Percentiles rank a stretch among this genome's conserved stretches.
These are phyloP conservation scores for Aphelinus atriplicis DNA, from an alignment of 1,140 invertebrate species.

Conservation along the genomic window DNA sequence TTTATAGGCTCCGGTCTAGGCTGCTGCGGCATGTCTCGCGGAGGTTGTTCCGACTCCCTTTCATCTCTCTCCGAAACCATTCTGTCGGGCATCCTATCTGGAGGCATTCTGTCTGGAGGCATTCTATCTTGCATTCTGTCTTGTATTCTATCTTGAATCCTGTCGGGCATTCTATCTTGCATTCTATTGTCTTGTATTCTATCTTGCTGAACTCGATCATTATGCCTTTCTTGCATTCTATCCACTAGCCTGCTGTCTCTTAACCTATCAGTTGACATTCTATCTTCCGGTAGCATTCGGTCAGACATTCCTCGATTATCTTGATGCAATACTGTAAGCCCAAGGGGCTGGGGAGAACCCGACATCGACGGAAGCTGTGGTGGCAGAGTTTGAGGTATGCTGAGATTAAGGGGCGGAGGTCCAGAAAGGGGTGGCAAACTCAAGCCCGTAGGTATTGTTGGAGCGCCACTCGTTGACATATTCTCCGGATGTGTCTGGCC, in stretches of 20 bases:
- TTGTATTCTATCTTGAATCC: slow-evolving; percentile 42
- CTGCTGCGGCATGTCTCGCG: slow-evolving; percentile 40
- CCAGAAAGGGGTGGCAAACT: slow-evolving; percentile 14
- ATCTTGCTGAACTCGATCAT: slow-evolving; percentile 10
- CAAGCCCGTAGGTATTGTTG: slow-evolving; percentile 45
- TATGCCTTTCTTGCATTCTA: neutral
- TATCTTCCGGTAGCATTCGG: slow-evolving; percentile 23
- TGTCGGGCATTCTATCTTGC: slow-evolving; percentile 45
- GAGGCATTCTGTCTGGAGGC: slow-evolving; percentile 45
- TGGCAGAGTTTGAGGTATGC: slow-evolving; percentile 57
- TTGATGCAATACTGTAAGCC: slow-evolving; percentile 56
- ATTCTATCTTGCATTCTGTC: slow-evolving; percentile 55
- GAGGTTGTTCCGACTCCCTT: slow-evolving; percentile 44
- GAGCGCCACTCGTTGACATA: slow-evolving; percentile 46
- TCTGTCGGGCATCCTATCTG: slow-evolving; percentile 45
- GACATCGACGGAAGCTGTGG: slow-evolving; percentile 55
- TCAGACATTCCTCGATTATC: slow-evolving; percentile 40
- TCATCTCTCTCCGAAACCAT: slow-evolving; percentile 32
- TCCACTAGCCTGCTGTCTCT: slow-evolving; percentile 7
- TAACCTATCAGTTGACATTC: slow-evolving; percentile 26
- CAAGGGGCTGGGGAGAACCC: slow-evolving; percentile 60
- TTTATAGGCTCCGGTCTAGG: slow-evolving; percentile 56
- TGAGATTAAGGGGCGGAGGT: slow-evolving; percentile 57
- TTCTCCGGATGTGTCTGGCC: slow-evolving; percentile 53
- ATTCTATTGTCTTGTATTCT: slow-evolving; percentile 41